These are phyloP conservation scores for Brevimyrus niger DNA, from an alignment of 2,113 vertebrate genomes.

Conservation along the genomic window DNA sequence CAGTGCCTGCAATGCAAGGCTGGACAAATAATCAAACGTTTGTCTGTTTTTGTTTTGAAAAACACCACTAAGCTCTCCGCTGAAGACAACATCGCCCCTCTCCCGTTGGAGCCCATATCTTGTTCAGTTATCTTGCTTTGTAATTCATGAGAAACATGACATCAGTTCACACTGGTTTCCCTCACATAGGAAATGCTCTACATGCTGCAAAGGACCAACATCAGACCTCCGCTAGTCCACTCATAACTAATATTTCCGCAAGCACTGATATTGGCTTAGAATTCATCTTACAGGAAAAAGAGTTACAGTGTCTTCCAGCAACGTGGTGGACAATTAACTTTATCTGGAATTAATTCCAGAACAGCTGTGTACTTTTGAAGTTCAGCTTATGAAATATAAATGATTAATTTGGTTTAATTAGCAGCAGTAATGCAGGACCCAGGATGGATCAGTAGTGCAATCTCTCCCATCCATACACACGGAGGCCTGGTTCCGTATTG, in stretches of 20 bases:
- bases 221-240: neutral
- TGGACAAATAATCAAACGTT: neutral
- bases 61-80: neutral
- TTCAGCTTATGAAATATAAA: neutral
- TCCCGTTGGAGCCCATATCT: neutral
- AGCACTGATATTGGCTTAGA: neutral
- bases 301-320: neutral
- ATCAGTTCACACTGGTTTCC: neutral
- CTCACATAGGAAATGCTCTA: neutral
- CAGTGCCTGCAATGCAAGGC: neutral
- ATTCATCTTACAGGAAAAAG: neutral
- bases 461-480: neutral
- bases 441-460: neutral
- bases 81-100: neutral
- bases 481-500: neutral
- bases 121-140: neutral
- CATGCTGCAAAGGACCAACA: neutral
- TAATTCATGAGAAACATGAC: neutral
- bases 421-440: neutral
- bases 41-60: neutral
- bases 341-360: neutral
- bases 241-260: neutral
- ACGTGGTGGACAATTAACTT: constrained; percentile 41
- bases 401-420: constrained; percentile 4
- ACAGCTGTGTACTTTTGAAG: neutral